phyloP scores from a whole-genome alignment of 2,113 vertebrate species.

The Lipophrys pholis region DNA sequence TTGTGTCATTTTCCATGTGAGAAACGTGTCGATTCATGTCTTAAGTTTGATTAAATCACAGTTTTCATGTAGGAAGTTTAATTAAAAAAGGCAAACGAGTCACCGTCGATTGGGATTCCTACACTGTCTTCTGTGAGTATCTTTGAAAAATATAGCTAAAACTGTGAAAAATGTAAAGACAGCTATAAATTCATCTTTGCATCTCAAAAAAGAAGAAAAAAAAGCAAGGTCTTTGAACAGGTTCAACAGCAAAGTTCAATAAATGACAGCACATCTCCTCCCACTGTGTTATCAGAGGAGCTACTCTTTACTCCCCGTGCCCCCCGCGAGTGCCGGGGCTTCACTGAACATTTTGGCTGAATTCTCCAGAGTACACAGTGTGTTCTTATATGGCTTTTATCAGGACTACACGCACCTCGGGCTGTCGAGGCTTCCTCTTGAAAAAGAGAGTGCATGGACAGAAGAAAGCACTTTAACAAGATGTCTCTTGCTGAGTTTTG shows the following conservation, averaged over 20 bases:
- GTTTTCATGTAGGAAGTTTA: background rate
- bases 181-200: background rate
- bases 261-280: conserved; percentile 5
- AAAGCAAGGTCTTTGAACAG: background rate
- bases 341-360: conserved; percentile 1
- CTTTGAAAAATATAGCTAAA: background rate
- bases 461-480: background rate
- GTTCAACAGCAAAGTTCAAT: background rate
- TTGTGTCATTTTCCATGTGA: no score
- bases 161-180: background rate
- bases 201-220: background rate
- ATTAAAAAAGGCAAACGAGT: background rate
- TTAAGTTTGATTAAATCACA: background rate
- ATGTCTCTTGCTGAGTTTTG: conserved; percentile 40
- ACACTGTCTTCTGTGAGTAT: background rate
- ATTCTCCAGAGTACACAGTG: background rate
- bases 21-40: background rate
- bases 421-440: background rate
- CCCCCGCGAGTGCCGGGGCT: no score
- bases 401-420: background rate
- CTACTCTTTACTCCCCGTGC: conserved; percentile 15
- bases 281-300: conserved; percentile 31
- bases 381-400: background rate
- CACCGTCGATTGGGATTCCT: background rate
- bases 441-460: conserved; percentile 9